Evolutionary conservation across 2,888 invertebrate species (phyloP), one percentile per base, ranked within the genome.

Genomic region (Callimorpha dominula): DNA sequence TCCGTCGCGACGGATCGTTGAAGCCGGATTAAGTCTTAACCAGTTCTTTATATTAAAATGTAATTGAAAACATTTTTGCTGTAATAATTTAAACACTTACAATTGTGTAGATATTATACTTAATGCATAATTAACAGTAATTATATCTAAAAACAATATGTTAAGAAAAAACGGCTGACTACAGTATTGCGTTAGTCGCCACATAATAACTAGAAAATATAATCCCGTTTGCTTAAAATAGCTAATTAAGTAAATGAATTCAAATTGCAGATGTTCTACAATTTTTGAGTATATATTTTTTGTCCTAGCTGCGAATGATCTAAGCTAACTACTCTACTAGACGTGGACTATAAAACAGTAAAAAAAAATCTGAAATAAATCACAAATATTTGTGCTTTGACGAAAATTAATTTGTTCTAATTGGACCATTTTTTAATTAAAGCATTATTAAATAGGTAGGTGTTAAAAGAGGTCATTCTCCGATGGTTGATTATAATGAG

Each of bases 111-210:
- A 63, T 60, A 43, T 50, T 49, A 49, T 40, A 65, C 50, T 71
- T 62, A 20, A 71, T 50, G 67, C 60, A 40, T 67, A 62, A 63
- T 63, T 67, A 72, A 52, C 50, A 17, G 9, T 72, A 72, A 63
- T 67, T 43, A 62, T 63, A 71, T 63, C n/a, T 62, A 60, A 43
- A 50, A 71, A 62, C 42, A 71, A 62, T 67, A 60, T 57, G n/a
- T 57, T 57, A 11, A 31, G 14, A 60, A 60, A 43, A 68, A n/a
- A 46, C 6, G 4, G 11, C n/a, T 67, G 14, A 12, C 54, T 7
- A 49, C 17, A 49, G 49, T 31, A 40, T 12, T 54, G 17, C 12
- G 12, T 42, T 54, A 20, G 7, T 8, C n/a, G n/a, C 11, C 7
- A 20, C 42, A 42, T 43, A 12, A 43, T 67, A n/a, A 11, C 40